phyloP scores from a whole-genome alignment of 2,113 vertebrate species.

The Manacus vitellinus region DNA sequence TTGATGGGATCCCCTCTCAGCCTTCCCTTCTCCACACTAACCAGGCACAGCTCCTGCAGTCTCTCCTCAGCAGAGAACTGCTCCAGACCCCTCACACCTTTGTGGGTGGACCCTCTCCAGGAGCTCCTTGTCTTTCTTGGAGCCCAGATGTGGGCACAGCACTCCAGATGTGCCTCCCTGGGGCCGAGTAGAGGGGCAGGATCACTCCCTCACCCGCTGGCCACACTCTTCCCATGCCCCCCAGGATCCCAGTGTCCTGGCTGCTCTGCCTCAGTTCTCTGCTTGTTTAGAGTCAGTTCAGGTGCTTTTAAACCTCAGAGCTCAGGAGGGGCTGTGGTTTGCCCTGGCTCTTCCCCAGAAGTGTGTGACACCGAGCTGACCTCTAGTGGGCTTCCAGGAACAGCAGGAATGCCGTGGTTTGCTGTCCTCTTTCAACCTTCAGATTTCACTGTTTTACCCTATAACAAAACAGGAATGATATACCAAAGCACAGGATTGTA shows the following conservation, averaged over 20 bases:
- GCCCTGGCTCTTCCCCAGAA: background rate
- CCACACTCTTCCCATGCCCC: rapidly evolving
- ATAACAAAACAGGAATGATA: background rate
- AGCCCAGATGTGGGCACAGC: background rate
- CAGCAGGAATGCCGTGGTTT: background rate
- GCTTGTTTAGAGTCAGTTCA: background rate
- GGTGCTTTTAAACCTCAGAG: too few species aligned
- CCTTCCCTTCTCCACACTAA: background rate
- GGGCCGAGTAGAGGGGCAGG: background rate
- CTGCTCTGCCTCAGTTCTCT: background rate
- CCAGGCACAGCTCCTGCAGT: background rate
- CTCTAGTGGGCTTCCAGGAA: background rate
- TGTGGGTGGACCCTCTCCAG: background rate
- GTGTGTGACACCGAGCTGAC: background rate
- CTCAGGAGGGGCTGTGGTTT: rapidly evolving
- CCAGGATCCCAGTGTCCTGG: background rate
- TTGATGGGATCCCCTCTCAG: background rate
- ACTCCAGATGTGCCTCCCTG: background rate
- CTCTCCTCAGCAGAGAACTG: background rate
- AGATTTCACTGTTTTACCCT: background rate
- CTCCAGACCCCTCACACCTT: background rate
- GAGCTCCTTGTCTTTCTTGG: background rate
- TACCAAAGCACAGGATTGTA: background rate
- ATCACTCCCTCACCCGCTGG: background rate
- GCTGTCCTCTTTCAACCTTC: background rate